Conservation (phyloP, 1,140 invertebrate genomes). For the Drosophila ananassae region DNA sequence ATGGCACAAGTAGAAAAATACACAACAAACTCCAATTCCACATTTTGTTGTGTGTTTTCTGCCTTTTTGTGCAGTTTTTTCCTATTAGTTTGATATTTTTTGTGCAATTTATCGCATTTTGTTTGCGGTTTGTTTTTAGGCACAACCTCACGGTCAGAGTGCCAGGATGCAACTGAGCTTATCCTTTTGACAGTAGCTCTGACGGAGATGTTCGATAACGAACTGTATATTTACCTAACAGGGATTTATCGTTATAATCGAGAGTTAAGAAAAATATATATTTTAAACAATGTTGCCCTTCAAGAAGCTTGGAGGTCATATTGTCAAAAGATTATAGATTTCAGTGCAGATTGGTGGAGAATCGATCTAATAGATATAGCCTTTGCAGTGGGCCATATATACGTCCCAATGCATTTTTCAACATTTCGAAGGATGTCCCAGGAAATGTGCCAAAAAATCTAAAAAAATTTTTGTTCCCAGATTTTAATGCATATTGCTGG, state of each 20-base stretch:
- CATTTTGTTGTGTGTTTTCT: constrained; percentile 47
- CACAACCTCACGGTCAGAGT: constrained; percentile 38
- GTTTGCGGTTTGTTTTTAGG: not conserved
- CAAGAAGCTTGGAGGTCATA: too few species aligned
- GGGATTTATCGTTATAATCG: not conserved
- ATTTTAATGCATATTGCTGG: too few species aligned
- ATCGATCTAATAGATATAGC: too few species aligned
- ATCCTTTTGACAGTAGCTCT: constrained; percentile 15
- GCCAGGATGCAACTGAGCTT: constrained; percentile 46
- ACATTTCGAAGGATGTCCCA: too few species aligned
- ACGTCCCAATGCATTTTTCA: too few species aligned
- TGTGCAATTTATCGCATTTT: constrained; percentile 39
- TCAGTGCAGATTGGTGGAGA: too few species aligned
- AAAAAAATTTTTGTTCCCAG: too few species aligned
- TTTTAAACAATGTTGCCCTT: too few species aligned
- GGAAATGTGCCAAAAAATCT: too few species aligned
- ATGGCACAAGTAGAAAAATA: constrained; percentile 58
- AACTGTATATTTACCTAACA: not conserved
- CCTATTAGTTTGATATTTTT: not conserved
- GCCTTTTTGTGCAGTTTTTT: not conserved
- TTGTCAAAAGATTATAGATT: too few species aligned
- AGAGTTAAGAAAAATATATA: not conserved
- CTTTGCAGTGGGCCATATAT: too few species aligned
- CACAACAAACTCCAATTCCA: constrained; percentile 57
- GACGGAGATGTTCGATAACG: constrained; percentile 13